Evolutionary conservation across 2,113 vertebrate species (phyloP).

Genomic region (Callorhinus ursinus): DNA sequence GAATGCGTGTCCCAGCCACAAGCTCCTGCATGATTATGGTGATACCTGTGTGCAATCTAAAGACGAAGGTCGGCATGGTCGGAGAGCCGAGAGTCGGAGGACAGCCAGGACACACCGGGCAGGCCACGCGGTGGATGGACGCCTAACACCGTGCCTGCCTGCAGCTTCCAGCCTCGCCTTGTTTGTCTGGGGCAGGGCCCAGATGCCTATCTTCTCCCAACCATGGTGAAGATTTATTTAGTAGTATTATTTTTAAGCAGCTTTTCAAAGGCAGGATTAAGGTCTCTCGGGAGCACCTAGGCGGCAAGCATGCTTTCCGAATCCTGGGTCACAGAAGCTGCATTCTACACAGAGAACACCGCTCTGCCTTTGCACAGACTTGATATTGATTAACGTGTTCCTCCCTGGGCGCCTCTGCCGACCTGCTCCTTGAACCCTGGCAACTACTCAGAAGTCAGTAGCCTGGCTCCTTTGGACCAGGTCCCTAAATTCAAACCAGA

Average conservation of each 20-base stretch:
- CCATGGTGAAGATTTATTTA: constrained; percentile 63
- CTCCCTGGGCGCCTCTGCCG: background rate
- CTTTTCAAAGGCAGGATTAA: constrained; percentile 71
- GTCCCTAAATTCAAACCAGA: background rate
- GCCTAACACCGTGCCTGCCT: background rate
- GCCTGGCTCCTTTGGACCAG: too few relatives aligned
- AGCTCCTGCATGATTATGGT: accelerated
- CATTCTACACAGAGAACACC: background rate
- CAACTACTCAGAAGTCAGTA: background rate
- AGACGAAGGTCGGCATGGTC: too few relatives aligned
- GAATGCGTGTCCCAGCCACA: background rate
- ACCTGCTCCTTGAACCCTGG: background rate
- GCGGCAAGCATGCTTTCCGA: constrained; percentile 14
- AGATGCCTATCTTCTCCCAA: constrained; percentile 45
- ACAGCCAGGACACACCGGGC: background rate
- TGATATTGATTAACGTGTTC: background rate
- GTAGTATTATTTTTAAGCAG: constrained; percentile 72
- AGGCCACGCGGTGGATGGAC: accelerated
- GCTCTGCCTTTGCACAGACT: background rate
- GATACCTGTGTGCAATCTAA: background rate
- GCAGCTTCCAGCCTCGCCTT: background rate
- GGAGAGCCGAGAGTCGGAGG: background rate
- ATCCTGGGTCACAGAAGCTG: constrained; percentile 6
- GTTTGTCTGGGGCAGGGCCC: constrained; percentile 22
- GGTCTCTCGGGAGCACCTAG: constrained; percentile 28